These are phyloP conservation scores for Gasterosteus aculeatus DNA, from an alignment of 2,113 vertebrate species.

Conservation along the genomic window DNA sequence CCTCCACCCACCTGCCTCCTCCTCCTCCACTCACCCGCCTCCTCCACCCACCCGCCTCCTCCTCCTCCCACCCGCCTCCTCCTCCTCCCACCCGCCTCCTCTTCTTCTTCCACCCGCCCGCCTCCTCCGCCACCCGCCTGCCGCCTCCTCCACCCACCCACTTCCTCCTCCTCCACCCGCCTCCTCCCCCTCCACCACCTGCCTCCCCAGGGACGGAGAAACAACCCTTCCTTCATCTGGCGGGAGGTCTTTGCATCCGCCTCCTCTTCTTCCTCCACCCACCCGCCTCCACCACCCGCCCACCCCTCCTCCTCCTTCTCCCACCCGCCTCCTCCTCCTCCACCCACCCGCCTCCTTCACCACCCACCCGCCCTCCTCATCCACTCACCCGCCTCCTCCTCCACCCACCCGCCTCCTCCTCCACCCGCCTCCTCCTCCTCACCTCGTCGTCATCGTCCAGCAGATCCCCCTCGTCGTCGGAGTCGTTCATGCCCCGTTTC, in stretches of 20 bases:
- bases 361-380: conserved; percentile 62
- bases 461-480: conserved; percentile 86
- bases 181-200: too few species aligned
- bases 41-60: too few species aligned
- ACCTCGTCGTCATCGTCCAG: conserved; percentile 87
- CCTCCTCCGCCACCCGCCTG: too few species aligned
- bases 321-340: conserved; percentile 60
- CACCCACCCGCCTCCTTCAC: conserved; percentile 48
- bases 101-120: too few species aligned
- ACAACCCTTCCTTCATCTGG: background rate
- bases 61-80: too few species aligned
- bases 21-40: too few species aligned
- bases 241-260: background rate
- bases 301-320: conserved; percentile 34
- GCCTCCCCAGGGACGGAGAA: background rate
- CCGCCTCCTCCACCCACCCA: too few species aligned
- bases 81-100: too few species aligned
- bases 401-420: conserved; percentile 50
- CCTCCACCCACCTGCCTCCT: too few species aligned
- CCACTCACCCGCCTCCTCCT: conserved; percentile 16
- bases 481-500: conserved; percentile 81
- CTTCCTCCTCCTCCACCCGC: too few species aligned
- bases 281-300: too few species aligned
- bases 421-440: conserved; percentile 52
- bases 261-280: too few species aligned